Evolutionary conservation across 92 coral and sea anemone genomes (phyloP).

Genomic region (Palythoa grandis): DNA sequence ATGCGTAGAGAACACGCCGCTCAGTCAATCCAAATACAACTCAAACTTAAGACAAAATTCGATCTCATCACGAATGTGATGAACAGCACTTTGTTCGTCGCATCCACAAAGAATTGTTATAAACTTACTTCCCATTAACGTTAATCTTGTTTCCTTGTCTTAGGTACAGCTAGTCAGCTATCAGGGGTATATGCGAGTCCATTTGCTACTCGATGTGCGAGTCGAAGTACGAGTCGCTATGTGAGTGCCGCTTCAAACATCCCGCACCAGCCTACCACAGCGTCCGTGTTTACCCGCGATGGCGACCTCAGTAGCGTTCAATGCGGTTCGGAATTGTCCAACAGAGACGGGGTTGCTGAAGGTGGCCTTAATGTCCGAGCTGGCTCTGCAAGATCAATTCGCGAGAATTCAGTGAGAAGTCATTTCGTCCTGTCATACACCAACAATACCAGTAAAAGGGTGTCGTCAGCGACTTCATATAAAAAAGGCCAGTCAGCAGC

Average conservation of each 20-base stretch:
- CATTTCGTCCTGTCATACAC: neutral
- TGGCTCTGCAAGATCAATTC: neutral
- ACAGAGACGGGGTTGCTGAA: neutral
- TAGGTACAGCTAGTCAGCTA: constrained; percentile 2
- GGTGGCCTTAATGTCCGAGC: neutral
- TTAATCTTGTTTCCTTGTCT: neutral
- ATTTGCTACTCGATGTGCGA: neutral
- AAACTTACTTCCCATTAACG: too few species aligned
- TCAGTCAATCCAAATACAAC: too few species aligned
- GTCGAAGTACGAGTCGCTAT: neutral
- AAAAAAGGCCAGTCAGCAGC: too few species aligned
- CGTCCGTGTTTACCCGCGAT: constrained; percentile 9
- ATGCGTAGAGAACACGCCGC: too few species aligned
- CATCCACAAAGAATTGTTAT: too few species aligned
- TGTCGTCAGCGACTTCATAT: too few species aligned
- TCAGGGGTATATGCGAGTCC: too few species aligned
- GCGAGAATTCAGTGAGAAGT: neutral
- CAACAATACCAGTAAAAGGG: neutral
- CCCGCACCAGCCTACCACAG: neutral
- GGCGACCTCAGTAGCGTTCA: constrained; percentile 36
- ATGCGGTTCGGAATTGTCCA: neutral
- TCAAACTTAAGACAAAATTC: too few species aligned
- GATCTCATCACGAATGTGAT: too few species aligned
- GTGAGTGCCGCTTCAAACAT: constrained; percentile 8
- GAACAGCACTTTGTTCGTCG: too few species aligned